Evolutionary conservation across 2,113 vertebrate genomes (phyloP), one percentile per base, ranked within the genome.

Genomic region (Hyaena hyaena): DNA sequence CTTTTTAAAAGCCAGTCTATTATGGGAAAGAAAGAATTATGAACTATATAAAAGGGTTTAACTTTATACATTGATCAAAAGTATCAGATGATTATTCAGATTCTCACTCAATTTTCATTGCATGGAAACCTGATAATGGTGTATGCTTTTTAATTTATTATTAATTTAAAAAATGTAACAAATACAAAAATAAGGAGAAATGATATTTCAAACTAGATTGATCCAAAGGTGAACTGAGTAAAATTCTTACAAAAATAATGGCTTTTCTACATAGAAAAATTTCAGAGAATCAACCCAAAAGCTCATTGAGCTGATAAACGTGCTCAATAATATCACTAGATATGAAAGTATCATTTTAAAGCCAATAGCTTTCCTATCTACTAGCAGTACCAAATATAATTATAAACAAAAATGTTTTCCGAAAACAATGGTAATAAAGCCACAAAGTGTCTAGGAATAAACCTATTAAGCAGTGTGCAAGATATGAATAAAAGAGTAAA

Each of bases 41-140:
- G 10, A 7, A 1, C 39, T 88, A 3, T 87, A 68, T 48, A 96
- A 87, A 71, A 79, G 16, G 55, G 12, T 69, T 96, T 93, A 95
- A 81, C 95, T 97, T 66, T 19, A 58, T 50, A 24, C 65, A 90
- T 79, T 90, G 88, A 88, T 98, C 33, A 92, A 90, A 71, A 79
- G 2, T 48, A 85, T 50, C 79, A 89, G 35, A 86, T 66, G 76
- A 69, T 88, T 93, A 92, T 73, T 96, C 61, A 96, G 53, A 39
- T 80, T 92, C 84, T 80, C 23, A 53, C 26, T 86, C 26, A 81
- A n/a, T 50, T 96, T 97, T 80, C 10, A 84, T 88, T 93, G 33
- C 50, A 80, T 53, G 15, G 45, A 82, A 85, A 71, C 4, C 19
- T 71, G 39, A 17, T 66, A 87, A 80, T 58, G 7, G 4, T 48